phyloP scores from a whole-genome alignment of 2,797 vertebrate species.

The Philypnodon macrostomus region DNA sequence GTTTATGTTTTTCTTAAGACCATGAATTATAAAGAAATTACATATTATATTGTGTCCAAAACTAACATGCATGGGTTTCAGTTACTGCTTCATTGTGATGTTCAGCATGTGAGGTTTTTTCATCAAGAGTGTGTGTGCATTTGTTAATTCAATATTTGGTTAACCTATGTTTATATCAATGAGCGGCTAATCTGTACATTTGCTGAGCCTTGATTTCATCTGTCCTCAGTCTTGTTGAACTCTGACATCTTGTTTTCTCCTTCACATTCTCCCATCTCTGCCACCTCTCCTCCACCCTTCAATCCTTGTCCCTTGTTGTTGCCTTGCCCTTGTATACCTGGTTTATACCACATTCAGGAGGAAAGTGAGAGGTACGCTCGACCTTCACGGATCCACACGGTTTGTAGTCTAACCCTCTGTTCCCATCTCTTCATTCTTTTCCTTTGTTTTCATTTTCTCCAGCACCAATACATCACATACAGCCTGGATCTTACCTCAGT shows the following conservation, averaged over 20 bases:
- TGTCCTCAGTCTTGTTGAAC: constrained; percentile 29
- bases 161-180: too few species aligned
- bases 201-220: background rate
- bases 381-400: constrained; percentile 83
- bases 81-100: too few species aligned
- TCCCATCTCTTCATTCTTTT: constrained; percentile 26
- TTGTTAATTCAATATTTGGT: too few species aligned
- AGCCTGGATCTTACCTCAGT: background rate
- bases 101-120: too few species aligned
- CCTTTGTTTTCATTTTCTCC: constrained; percentile 6
- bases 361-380: constrained; percentile 92
- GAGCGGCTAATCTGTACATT: too few species aligned
- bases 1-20: too few species aligned
- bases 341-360: constrained; percentile 78
- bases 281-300: constrained; percentile 11
- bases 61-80: too few species aligned
- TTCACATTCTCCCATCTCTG: constrained; percentile 12
- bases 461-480: background rate
- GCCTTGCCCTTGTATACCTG: constrained; percentile 15
- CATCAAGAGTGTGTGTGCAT: too few species aligned
- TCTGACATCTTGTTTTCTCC: constrained; percentile 28
- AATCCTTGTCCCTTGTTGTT: constrained; percentile 12
- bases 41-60: too few species aligned
- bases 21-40: too few species aligned
- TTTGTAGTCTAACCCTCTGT: constrained; percentile 77